A percentile compares a stretch with the other conserved stretches of the same genome.
Conservation (phyloP, 1,140 invertebrate genomes). For the Artemia franciscana region DNA sequence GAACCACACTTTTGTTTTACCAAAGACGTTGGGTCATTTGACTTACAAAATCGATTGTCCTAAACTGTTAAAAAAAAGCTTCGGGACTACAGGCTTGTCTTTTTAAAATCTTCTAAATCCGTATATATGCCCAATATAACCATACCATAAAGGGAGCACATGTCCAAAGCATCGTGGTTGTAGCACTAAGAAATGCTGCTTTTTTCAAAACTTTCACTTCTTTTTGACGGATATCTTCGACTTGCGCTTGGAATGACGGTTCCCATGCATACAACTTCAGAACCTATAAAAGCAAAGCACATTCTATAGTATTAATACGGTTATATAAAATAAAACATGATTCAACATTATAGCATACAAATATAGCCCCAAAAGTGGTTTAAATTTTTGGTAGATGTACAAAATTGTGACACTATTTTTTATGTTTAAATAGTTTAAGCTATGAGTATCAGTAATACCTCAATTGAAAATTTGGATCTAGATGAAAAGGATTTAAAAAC, state of each 20-base stretch:
- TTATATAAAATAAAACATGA: too few relatives aligned
- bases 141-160: slow-evolving; percentile 18
- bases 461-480: too few relatives aligned
- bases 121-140: slow-evolving; percentile 10
- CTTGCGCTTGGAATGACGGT: slow-evolving; percentile 14
- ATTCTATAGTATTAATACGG: too few relatives aligned
- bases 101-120: too few relatives aligned
- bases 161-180: slow-evolving; percentile 15
- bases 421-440: too few relatives aligned
- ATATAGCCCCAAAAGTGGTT: too few relatives aligned
- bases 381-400: too few relatives aligned
- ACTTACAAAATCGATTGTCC: background rate
- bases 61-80: background rate
- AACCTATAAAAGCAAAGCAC: slow-evolving; percentile 8
- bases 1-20: too few relatives aligned
- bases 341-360: too few relatives aligned
- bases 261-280: slow-evolving; percentile 22
- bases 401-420: too few relatives aligned
- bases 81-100: background rate
- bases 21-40: slow-evolving; percentile 9
- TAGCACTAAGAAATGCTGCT: slow-evolving; percentile 17
- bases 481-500: too few relatives aligned
- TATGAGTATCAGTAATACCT: too few relatives aligned
- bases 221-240: slow-evolving; percentile 12
- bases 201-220: slow-evolving; percentile 17